Percentiles rank a stretch among this genome's conserved stretches.
phyloP scores from a whole-genome alignment of 2,113 vertebrate species.

The Eudyptes chrysolophus region DNA sequence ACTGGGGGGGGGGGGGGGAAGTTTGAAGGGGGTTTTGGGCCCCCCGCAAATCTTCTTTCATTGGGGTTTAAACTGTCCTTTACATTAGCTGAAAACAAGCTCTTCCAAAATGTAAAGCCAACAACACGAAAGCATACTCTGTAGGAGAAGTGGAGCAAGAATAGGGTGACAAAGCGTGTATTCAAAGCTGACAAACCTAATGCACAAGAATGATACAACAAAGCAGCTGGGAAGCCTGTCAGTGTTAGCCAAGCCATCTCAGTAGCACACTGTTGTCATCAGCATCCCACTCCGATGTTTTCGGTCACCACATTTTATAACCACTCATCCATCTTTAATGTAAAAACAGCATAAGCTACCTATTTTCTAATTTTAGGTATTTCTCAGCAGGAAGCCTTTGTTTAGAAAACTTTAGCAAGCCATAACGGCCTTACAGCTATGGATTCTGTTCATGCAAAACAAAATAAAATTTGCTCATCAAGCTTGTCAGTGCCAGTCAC shows the following conservation, averaged over 20 bases:
- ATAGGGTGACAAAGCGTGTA: not conserved
- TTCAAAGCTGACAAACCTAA: not conserved
- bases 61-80: not conserved
- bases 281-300: not conserved
- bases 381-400: not conserved
- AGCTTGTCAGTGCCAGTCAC: not conserved
- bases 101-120: not conserved
- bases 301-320: not conserved
- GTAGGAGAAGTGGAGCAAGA: not conserved
- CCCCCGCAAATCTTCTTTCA: not conserved
- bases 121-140: not conserved
- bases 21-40: no score
- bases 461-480: conserved; percentile 16
- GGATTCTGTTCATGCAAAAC: not conserved
- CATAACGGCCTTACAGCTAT: not conserved
- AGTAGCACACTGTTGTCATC: not conserved
- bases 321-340: not conserved
- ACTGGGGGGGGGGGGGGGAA: fast-evolving
- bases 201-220: not conserved
- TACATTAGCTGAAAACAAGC: not conserved
- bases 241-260: not conserved
- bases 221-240: not conserved
- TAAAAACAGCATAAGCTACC: not conserved
- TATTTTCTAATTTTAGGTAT: not conserved
- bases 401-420: not conserved